phyloP scores from a whole-genome alignment of 2,797 vertebrate species.

The Bryconaethiops microstoma region DNA sequence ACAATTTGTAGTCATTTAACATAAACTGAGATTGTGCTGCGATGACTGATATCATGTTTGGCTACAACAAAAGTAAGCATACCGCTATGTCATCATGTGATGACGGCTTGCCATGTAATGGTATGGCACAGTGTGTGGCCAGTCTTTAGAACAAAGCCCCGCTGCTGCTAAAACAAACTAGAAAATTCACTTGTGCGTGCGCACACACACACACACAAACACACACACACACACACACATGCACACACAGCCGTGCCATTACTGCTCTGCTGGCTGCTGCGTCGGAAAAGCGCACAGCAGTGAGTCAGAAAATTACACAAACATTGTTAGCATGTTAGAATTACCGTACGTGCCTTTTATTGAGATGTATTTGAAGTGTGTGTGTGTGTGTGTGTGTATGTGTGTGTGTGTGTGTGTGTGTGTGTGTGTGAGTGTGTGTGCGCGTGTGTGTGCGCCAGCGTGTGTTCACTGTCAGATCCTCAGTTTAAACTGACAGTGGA shows the following conservation, averaged over 20 bases:
- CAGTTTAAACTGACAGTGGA: constrained; percentile 14
- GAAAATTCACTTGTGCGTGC: constrained; percentile 8
- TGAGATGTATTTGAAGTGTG: constrained; percentile 14
- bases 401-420: background rate
- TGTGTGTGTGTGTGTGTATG: background rate
- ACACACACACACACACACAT: constrained; percentile 15
- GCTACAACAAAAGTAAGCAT: constrained; percentile 36
- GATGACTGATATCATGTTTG: constrained; percentile 41
- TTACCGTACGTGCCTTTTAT: constrained; percentile 12
- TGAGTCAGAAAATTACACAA: constrained; percentile 48
- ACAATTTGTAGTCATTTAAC: background rate
- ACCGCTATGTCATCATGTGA: constrained; percentile 49
- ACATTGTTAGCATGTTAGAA: constrained; percentile 54
- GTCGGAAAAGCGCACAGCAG: constrained; percentile 48
- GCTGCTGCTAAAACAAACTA: constrained; percentile 50
- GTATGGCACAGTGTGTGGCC: constrained; percentile 53
- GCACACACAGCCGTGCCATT: constrained; percentile 34
- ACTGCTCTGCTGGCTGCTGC: constrained; percentile 49
- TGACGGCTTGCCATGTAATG: constrained; percentile 37
- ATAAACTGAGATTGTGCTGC: background rate
- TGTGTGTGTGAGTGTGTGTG: background rate
- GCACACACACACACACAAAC: too few relatives aligned
- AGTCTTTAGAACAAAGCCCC: constrained; percentile 57
- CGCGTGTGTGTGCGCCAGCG: background rate
- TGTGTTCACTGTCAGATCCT: constrained; percentile 1